Conservation (phyloP, 2,888 invertebrate species). For the Andrena trimmerana region DNA sequence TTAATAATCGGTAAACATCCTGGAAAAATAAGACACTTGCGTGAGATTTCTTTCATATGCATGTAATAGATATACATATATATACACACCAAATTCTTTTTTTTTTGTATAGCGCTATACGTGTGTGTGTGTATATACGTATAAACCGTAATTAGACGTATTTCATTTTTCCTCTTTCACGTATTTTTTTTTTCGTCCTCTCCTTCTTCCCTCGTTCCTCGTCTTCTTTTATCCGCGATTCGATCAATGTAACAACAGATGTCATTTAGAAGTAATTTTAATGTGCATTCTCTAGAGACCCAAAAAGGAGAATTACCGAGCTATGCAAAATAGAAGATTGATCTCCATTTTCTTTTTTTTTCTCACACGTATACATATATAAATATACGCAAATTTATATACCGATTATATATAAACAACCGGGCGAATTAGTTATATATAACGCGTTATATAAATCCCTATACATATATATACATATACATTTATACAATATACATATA, state of each 20-base stretch:
- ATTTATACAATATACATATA: constrained; percentile 71
- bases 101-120: constrained; percentile 59
- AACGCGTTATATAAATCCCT: constrained; percentile 77
- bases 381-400: constrained; percentile 79
- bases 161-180: constrained; percentile 63
- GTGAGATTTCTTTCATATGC: constrained; percentile 80
- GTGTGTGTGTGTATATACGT: constrained; percentile 73
- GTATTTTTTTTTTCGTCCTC: constrained; percentile 55
- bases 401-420: constrained; percentile 80
- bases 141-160: constrained; percentile 78
- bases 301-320: constrained; percentile 83
- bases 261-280: constrained; percentile 79
- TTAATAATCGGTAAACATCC: constrained; percentile 71
- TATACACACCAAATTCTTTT: constrained; percentile 69
- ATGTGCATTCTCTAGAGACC: constrained; percentile 81
- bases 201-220: constrained; percentile 70
- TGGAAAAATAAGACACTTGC: constrained; percentile 82
- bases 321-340: constrained; percentile 85
- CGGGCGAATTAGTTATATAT: constrained; percentile 79
- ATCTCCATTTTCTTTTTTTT: constrained; percentile 71
- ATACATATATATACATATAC: constrained; percentile 76
- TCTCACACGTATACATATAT: constrained; percentile 78
- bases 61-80: constrained; percentile 71
- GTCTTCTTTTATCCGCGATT: constrained; percentile 65
- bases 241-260: constrained; percentile 77